A percentile compares a stretch with the other conserved stretches of the same genome.
Evolutionary conservation across 2,797 vertebrate genomes (phyloP).

Genomic region (Anisognathus igniventris): DNA sequence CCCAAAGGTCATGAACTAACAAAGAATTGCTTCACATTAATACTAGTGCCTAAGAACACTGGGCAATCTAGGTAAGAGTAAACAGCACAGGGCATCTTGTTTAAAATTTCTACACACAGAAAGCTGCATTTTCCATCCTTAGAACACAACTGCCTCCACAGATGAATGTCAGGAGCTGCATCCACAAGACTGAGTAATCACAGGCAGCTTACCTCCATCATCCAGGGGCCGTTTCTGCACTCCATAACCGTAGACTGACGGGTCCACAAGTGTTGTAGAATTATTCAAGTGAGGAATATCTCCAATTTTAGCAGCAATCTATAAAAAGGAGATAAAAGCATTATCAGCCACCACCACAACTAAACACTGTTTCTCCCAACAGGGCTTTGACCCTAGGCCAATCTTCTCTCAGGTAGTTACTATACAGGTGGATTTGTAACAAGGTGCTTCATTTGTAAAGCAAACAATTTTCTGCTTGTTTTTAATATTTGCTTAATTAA

Average conservation of each 20-base stretch:
- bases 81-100: neutral
- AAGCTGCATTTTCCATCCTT: neutral
- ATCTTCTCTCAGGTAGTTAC: neutral
- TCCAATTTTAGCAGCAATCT: conserved; percentile 98
- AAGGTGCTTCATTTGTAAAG: neutral
- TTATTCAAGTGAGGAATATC: conserved; percentile 96
- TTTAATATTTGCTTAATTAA: conserved; percentile 3
- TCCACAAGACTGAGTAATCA: neutral
- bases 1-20: neutral
- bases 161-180: neutral
- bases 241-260: conserved; percentile 90
- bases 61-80: neutral
- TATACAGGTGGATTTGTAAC: neutral
- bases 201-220: conserved; percentile 85
- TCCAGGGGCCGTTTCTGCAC: conserved; percentile 92
- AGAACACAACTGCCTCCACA: neutral
- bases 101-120: neutral
- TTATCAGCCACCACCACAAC: neutral
- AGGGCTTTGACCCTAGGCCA: neutral
- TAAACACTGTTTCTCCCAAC: neutral
- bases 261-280: conserved; percentile 89
- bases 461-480: neutral
- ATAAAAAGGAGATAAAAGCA: conserved; percentile 16
- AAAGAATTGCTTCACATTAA: neutral
- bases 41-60: neutral